These are phyloP conservation scores for Grantiella picta DNA, from an alignment of 2,113 vertebrate genomes.

Conservation along the genomic window DNA sequence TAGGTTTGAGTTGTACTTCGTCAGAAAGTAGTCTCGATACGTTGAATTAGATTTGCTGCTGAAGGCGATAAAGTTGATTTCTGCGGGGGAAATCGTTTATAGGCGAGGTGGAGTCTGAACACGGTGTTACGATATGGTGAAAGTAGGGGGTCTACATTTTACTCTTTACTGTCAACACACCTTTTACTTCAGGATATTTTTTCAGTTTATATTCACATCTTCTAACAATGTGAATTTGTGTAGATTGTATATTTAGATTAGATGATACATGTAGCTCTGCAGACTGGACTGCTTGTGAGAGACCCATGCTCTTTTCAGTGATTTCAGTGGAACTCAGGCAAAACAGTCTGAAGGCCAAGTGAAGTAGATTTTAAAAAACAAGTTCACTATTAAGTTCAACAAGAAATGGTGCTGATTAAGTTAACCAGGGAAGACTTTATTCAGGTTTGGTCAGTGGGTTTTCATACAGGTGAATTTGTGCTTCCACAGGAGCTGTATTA, in stretches of 20 bases:
- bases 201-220: neutral
- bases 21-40: neutral
- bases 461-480: neutral
- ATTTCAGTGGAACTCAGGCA: accelerated
- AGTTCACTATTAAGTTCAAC: neutral
- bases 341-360: neutral
- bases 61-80: neutral
- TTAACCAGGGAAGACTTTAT: neutral
- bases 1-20: neutral
- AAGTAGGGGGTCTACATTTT: neutral
- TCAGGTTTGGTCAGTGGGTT: neutral
- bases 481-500: neutral
- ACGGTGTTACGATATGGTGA: accelerated
- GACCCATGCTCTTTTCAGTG: neutral
- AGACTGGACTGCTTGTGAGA: neutral
- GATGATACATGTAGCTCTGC: neutral
- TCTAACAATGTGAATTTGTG: neutral
- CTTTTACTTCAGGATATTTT: neutral
- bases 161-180: accelerated
- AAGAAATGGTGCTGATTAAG: neutral
- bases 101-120: neutral
- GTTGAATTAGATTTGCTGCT: neutral
- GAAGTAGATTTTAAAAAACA: neutral
- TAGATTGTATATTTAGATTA: neutral
- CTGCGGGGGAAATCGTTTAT: accelerated